Evolutionary conservation across 2,888 invertebrate species (phyloP).

Genomic region (Ormyrus rosae): DNA sequence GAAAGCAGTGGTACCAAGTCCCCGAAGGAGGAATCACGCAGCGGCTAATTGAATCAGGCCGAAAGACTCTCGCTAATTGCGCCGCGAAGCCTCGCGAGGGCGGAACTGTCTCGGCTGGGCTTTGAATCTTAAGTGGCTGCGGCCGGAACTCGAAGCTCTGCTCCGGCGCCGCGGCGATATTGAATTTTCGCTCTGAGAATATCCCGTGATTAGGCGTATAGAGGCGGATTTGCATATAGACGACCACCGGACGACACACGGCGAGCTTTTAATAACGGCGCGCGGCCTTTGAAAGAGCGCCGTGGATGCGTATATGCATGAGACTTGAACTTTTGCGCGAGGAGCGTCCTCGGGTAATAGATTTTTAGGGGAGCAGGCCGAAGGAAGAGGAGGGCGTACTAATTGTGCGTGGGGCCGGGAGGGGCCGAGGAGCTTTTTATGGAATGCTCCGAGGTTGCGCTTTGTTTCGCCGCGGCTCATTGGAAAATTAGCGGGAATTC

Average conservation of each 20-base stretch:
- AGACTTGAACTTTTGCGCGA: constrained; percentile 20
- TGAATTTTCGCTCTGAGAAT: constrained; percentile 39
- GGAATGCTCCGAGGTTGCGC: too few species aligned
- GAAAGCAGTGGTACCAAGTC: constrained; percentile 16
- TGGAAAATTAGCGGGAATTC: too few species aligned
- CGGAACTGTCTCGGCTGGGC: constrained; percentile 18
- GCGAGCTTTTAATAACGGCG: constrained; percentile 44
- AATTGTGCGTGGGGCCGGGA: too few species aligned
- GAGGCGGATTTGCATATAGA: constrained; percentile 51
- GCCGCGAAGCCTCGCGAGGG: neutral
- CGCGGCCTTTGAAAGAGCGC: constrained; percentile 27
- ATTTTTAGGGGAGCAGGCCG: constrained; percentile 6
- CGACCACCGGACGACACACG: constrained; percentile 31
- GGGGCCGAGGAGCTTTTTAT: too few species aligned
- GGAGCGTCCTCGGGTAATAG: constrained; percentile 17
- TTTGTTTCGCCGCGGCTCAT: too few species aligned
- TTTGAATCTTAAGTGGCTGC: constrained; percentile 21
- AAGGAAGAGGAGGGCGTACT: too few species aligned
- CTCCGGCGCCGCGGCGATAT: neutral
- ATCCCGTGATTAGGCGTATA: constrained; percentile 41
- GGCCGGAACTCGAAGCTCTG: too few species aligned
- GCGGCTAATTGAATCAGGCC: constrained; percentile 43
- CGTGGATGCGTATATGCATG: constrained; percentile 9
- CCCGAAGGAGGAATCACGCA: constrained; percentile 15
- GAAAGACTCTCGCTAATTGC: constrained; percentile 48